These are phyloP conservation scores for Grus americana DNA, from an alignment of 2,113 vertebrate genomes.

Conservation along the genomic window DNA sequence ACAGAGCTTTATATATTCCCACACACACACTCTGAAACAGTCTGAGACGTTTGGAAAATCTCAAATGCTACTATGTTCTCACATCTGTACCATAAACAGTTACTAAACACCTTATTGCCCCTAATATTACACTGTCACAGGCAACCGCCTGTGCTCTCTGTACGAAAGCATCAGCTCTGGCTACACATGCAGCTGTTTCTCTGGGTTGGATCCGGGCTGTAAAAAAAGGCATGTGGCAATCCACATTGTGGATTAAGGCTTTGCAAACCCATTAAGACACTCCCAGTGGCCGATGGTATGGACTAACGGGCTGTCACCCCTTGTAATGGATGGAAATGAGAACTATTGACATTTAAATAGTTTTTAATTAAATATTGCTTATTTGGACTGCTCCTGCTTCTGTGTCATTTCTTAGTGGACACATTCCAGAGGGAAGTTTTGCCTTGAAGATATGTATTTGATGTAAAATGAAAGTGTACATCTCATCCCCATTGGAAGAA, in stretches of 20 bases:
- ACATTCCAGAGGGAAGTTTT: neutral
- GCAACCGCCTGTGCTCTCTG: neutral
- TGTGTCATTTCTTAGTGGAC: neutral
- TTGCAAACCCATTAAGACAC: neutral
- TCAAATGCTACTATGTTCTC: neutral
- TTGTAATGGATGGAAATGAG: neutral
- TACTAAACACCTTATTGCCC: constrained; percentile 38
- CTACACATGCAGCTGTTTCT: neutral
- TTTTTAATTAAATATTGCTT: neutral
- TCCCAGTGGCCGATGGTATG: neutral
- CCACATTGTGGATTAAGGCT: neutral
- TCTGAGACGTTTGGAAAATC: neutral
- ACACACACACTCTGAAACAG: neutral
- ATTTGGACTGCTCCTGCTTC: neutral
- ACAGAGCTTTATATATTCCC: neutral
- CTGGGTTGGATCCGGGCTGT: neutral
- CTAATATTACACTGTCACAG: neutral
- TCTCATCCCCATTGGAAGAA: neutral
- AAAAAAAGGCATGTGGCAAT: neutral
- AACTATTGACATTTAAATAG: neutral
- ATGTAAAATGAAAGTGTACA: neutral
- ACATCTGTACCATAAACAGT: constrained; percentile 39
- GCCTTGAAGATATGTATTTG: neutral
- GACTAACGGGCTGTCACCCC: neutral
- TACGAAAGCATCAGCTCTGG: neutral